A percentile compares a stretch with the other conserved stretches of the same genome.
Conservation (phyloP, 2,797 vertebrate species). For the Phyllotis vaccarum region DNA sequence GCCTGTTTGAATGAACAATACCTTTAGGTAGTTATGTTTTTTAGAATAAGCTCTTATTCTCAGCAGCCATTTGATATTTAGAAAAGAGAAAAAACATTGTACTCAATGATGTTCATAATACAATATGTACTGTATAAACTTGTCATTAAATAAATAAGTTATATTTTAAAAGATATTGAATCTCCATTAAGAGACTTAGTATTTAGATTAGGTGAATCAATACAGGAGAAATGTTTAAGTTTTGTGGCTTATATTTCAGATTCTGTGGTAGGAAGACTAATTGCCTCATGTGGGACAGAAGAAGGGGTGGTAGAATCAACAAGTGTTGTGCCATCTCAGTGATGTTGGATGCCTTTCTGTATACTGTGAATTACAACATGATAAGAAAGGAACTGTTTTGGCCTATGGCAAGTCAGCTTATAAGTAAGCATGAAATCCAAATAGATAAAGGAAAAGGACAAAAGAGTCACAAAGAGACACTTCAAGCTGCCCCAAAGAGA, state of each 20-base stretch:
- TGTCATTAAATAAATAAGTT: no score
- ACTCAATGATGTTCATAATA: not conserved
- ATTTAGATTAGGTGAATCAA: not conserved
- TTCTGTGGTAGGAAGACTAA: no score
- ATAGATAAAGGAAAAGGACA: no score
- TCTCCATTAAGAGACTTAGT: not conserved
- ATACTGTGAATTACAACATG: no score
- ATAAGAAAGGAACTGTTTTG: no score
- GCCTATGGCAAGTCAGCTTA: no score
- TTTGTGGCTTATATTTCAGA: not conserved
- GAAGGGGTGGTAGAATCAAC: fast-evolving
- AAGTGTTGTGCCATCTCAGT: fast-evolving
- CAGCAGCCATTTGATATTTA: not conserved
- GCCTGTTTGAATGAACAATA: not conserved
- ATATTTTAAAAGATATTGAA: not conserved
- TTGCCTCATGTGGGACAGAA: not conserved
- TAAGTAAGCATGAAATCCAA: no score
- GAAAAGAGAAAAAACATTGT: not conserved
- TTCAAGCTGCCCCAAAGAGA: no score
- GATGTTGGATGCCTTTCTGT: no score
- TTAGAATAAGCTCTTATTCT: not conserved
- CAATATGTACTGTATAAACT: not conserved
- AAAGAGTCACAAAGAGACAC: no score
- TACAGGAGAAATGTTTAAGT: not conserved
- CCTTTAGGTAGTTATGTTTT: not conserved